These are phyloP conservation scores for Thaumetopoea pityocampa DNA, from an alignment of 1,140 invertebrate species.

Conservation along the genomic window DNA sequence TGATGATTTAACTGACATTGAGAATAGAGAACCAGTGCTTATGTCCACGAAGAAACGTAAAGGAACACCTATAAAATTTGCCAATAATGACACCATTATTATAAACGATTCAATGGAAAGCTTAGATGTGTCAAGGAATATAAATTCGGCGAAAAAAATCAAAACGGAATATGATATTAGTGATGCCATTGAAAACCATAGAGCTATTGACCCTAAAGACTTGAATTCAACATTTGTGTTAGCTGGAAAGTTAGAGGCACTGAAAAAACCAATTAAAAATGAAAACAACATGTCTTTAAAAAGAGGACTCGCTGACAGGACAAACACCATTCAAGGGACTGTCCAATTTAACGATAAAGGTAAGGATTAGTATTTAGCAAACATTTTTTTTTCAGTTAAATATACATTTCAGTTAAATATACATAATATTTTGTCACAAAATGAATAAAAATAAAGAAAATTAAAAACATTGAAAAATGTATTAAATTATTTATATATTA, in stretches of 20 bases:
- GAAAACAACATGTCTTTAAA: constrained; percentile 33
- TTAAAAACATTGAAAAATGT: not conserved
- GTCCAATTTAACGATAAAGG: constrained; percentile 55
- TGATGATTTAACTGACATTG: constrained; percentile 50
- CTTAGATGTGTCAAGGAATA: constrained; percentile 42
- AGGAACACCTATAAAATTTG: constrained; percentile 53
- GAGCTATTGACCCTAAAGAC: constrained; percentile 47
- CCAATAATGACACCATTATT: constrained; percentile 59
- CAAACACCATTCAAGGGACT: constrained; percentile 43
- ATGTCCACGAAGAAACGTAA: constrained; percentile 45
- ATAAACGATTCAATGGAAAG: constrained; percentile 61
- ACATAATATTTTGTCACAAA: no score
- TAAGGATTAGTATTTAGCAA: no score
- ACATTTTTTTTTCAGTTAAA: no score
- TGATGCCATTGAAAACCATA: constrained; percentile 38
- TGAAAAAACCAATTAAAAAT: constrained; percentile 38
- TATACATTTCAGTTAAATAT: no score
- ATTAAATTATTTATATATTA: not conserved
- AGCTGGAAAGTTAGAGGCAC: constrained; percentile 40
- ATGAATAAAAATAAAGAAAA: no score
- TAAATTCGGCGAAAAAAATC: constrained; percentile 54
- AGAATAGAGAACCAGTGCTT: constrained; percentile 37
- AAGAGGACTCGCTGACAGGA: constrained; percentile 41
- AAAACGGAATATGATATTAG: constrained; percentile 36
- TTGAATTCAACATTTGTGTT: constrained; percentile 71